A percentile compares a stretch with the other conserved stretches of the same genome.
Conservation (phyloP, 2,797 vertebrate species). For the Diglossa cyanea region DNA sequence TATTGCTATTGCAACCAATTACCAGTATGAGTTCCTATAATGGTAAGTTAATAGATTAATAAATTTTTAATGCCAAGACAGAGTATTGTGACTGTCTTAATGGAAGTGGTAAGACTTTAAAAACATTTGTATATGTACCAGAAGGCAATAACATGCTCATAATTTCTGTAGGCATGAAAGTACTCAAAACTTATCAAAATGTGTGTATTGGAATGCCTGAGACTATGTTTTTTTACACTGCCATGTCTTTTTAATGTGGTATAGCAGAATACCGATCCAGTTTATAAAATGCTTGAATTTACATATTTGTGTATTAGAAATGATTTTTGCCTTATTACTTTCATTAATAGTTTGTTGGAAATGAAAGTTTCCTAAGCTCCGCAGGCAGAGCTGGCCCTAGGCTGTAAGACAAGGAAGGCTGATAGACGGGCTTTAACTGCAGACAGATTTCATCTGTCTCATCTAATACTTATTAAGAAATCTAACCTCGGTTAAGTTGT, state of each 20-base stretch:
- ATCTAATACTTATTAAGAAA: constrained; percentile 55
- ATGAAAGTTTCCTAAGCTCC: neutral
- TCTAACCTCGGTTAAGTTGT: neutral
- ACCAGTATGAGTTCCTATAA: neutral
- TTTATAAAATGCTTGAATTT: neutral
- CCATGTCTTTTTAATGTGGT: neutral
- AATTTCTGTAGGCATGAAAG: neutral
- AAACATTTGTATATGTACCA: neutral
- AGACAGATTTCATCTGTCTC: constrained; percentile 29
- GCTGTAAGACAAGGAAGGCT: neutral
- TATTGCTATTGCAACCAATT: neutral
- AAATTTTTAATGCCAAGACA: neutral
- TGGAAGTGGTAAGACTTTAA: neutral
- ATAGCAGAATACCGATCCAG: neutral
- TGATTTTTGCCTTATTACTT: neutral
- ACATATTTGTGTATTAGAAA: neutral
- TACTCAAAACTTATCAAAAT: neutral
- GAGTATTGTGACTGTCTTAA: neutral
- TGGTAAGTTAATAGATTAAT: neutral
- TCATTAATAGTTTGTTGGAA: neutral
- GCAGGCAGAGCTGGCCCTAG: neutral
- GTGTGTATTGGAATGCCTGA: neutral
- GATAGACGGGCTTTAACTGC: constrained; percentile 1
- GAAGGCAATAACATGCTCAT: neutral
- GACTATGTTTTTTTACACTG: neutral